phyloP scores from a whole-genome alignment of 2,113 vertebrate genomes.

The Stegastes partitus region DNA sequence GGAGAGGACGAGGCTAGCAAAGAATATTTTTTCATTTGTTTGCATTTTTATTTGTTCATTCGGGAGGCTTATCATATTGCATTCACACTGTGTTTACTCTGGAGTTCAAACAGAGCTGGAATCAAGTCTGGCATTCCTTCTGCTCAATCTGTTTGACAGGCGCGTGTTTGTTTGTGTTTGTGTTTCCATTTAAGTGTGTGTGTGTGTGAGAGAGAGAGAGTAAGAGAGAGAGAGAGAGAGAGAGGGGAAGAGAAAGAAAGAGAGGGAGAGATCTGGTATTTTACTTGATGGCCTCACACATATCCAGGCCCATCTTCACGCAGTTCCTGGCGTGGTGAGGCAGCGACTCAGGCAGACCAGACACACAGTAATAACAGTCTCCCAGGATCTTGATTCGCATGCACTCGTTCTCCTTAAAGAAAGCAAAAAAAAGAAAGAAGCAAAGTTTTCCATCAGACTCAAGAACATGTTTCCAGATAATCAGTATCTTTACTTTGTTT shows the following conservation, averaged over 20 bases:
- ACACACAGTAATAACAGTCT: slow-evolving; percentile 99
- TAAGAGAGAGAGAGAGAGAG: not conserved
- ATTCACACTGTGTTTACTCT: slow-evolving; percentile 68
- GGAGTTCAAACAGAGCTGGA: slow-evolving; percentile 69
- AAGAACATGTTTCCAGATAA: not conserved
- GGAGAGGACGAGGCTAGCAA: not conserved
- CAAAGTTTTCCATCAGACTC: not conserved
- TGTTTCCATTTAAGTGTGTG: slow-evolving; percentile 15
- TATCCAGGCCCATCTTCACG: slow-evolving; percentile 99
- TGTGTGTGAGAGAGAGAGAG: not conserved
- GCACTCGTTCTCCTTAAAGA: slow-evolving; percentile 95
- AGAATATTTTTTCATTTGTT: slow-evolving; percentile 40
- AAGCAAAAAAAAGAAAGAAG: not conserved
- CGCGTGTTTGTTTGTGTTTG: slow-evolving; percentile 58
- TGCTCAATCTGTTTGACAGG: slow-evolving; percentile 64
- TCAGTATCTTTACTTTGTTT: not conserved
- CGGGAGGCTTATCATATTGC: slow-evolving; percentile 54
- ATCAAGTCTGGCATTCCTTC: slow-evolving; percentile 69
- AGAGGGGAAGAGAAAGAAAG: not conserved
- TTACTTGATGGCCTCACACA: slow-evolving; percentile 99
- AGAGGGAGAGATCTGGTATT: slow-evolving; percentile 72
- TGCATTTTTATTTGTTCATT: slow-evolving; percentile 41
- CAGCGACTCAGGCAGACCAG: slow-evolving; percentile 95
- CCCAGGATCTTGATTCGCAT: slow-evolving; percentile 99
- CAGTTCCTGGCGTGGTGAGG: slow-evolving; percentile 98